Conservation (phyloP, 1,140 invertebrate species). For the Anagrus nilaparvatae region DNA sequence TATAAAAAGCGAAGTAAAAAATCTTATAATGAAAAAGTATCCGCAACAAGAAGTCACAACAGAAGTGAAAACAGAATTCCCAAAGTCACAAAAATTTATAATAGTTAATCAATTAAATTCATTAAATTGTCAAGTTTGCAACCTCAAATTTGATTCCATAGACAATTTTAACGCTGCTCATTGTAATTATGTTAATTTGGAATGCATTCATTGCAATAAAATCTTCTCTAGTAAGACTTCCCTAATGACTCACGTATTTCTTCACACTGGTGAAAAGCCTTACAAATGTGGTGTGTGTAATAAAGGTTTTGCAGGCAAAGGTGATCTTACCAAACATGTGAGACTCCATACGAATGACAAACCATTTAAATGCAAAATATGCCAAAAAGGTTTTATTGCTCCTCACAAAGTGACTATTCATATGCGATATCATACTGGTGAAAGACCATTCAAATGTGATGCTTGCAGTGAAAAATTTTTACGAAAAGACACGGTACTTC, state of each 20-base stretch:
- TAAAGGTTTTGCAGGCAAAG: slow-evolving; percentile 34
- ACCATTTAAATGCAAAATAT: slow-evolving; percentile 34
- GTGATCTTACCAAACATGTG: slow-evolving; percentile 27
- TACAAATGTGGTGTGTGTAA: slow-evolving; percentile 64
- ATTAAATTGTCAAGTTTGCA: too few species aligned
- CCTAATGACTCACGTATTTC: slow-evolving; percentile 31
- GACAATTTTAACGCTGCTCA: too few species aligned
- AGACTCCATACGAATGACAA: slow-evolving; percentile 28
- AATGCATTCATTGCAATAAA: slow-evolving; percentile 30
- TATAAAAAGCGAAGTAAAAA: too few species aligned
- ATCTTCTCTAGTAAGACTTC: slow-evolving; percentile 34
- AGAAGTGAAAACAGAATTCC: too few species aligned
- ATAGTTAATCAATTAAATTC: too few species aligned
- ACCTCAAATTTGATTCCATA: too few species aligned
- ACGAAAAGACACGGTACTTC: too few species aligned
- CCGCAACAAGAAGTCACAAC: too few species aligned
- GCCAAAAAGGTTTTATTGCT: slow-evolving; percentile 42
- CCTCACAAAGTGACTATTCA: slow-evolving; percentile 49
- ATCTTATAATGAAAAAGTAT: too few species aligned
- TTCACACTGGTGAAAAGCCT: slow-evolving; percentile 58
- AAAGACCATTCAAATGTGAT: slow-evolving; percentile 64
- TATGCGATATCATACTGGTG: slow-evolving; percentile 52
- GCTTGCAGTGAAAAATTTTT: too few species aligned
- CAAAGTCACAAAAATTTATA: too few species aligned
- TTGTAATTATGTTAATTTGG: too few species aligned